These are phyloP conservation scores for Ectemnius cavifrons DNA, from an alignment of 2,888 invertebrate species.

Conservation along the genomic window DNA sequence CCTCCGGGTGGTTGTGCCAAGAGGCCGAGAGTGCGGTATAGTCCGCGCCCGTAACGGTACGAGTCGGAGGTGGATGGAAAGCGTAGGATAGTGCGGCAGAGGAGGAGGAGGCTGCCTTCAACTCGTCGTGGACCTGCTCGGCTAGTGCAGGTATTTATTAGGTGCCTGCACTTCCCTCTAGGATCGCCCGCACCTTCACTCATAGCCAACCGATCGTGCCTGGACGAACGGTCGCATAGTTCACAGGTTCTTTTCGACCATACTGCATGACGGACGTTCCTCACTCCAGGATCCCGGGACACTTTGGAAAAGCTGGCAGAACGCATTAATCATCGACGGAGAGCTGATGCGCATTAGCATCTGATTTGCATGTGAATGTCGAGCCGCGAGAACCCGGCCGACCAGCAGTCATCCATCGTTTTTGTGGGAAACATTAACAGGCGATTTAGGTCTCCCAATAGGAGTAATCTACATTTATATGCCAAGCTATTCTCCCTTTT, in stretches of 20 bases:
- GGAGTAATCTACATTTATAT: slow-evolving; percentile 35
- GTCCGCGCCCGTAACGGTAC: slow-evolving; percentile 64
- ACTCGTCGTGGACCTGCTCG: slow-evolving; percentile 66
- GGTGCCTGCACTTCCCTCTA: slow-evolving; percentile 53
- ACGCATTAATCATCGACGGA: slow-evolving; percentile 53
- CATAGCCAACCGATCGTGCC: slow-evolving; percentile 35
- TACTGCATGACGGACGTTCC: slow-evolving; percentile 48
- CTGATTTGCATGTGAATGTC: slow-evolving; percentile 58
- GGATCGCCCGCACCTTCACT: slow-evolving; percentile 23
- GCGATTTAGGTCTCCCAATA: slow-evolving; percentile 34
- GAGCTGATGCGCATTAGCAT: slow-evolving; percentile 58
- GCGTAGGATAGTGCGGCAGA: slow-evolving; percentile 35
- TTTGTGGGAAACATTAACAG: slow-evolving; percentile 55
- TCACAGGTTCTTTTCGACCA: slow-evolving; percentile 55
- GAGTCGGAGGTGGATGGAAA: slow-evolving; percentile 52
- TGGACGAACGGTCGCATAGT: slow-evolving; percentile 59
- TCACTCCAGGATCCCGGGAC: not conserved
- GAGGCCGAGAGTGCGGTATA: slow-evolving; percentile 39
- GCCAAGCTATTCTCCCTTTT: slow-evolving; percentile 33
- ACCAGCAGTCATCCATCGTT: slow-evolving; percentile 35
- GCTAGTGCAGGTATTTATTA: slow-evolving; percentile 71
- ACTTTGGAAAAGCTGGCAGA: slow-evolving; percentile 31
- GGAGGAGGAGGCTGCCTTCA: slow-evolving; percentile 56
- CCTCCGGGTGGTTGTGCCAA: slow-evolving; percentile 25
- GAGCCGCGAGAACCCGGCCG: slow-evolving; percentile 30